These are phyloP conservation scores for Lutjanus argentimaculatus DNA, from an alignment of 2,797 vertebrate species.

Conservation along the genomic window DNA sequence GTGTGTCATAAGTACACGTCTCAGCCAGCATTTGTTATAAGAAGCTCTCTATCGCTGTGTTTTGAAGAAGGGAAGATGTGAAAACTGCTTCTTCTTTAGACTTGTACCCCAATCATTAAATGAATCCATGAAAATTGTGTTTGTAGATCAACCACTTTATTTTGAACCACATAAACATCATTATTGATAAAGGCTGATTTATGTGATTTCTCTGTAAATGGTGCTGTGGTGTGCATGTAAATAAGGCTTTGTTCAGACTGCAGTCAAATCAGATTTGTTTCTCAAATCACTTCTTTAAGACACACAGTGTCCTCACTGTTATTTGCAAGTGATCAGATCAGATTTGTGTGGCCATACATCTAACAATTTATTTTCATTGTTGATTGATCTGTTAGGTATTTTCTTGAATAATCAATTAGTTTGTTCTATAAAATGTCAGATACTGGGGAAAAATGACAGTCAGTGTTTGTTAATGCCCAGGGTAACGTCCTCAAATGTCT, in stretches of 20 bases:
- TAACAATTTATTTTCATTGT: too few species aligned
- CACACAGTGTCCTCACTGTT: too few species aligned
- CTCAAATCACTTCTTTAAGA: too few species aligned
- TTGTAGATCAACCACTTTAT: slow-evolving; percentile 3
- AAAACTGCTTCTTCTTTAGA: background rate
- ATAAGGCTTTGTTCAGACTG: background rate
- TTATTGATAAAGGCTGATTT: background rate
- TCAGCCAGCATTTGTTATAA: background rate
- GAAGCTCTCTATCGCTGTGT: background rate
- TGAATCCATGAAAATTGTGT: background rate
- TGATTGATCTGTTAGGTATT: too few species aligned
- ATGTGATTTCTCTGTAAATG: background rate
- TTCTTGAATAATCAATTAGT: too few species aligned
- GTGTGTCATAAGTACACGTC: background rate
- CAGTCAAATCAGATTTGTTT: too few species aligned
- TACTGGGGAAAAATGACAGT: too few species aligned
- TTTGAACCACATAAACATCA: background rate
- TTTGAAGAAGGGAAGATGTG: background rate
- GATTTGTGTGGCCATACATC: too few species aligned
- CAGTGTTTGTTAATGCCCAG: too few species aligned
- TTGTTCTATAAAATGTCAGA: too few species aligned
- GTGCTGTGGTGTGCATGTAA: background rate
- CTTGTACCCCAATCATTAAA: background rate
- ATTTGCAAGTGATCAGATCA: too few species aligned
- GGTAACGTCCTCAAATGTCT: too few species aligned